phyloP scores from a whole-genome alignment of 2,113 vertebrate species.

The Paramormyrops kingsleyae region DNA sequence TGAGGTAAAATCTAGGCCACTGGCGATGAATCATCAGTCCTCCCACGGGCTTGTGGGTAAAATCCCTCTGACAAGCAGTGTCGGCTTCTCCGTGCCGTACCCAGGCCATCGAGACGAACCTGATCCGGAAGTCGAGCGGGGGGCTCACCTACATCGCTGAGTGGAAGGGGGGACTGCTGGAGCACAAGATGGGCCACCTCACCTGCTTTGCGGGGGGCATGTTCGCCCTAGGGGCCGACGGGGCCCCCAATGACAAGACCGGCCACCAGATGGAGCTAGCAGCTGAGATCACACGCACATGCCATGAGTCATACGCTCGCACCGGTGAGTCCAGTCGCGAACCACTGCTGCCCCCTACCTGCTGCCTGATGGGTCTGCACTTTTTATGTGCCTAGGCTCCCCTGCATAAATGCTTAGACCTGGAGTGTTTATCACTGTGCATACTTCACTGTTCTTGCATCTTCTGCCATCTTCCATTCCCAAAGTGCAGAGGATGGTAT shows the following conservation, averaged over 20 bases:
- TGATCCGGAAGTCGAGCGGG: slow-evolving; percentile 82
- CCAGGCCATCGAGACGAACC: slow-evolving; percentile 88
- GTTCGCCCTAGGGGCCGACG: slow-evolving; percentile 91
- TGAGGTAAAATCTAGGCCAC: not conserved
- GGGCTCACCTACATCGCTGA: slow-evolving; percentile 94
- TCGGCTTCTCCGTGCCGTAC: not conserved
- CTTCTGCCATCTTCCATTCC: not conserved
- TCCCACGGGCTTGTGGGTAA: not conserved
- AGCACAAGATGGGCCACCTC: slow-evolving; percentile 98
- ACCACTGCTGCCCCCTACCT: not conserved
- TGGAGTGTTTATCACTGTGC: not conserved
- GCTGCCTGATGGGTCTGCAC: not conserved
- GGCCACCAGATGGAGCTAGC: slow-evolving; percentile 89
- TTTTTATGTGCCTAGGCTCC: not conserved
- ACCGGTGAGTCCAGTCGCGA: slow-evolving; percentile 65
- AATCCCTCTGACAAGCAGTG: not conserved
- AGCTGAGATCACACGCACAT: slow-evolving; percentile 91
- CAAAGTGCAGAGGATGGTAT: not conserved
- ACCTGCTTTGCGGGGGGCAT: slow-evolving; percentile 97
- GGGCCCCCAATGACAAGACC: slow-evolving; percentile 73
- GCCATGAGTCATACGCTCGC: slow-evolving; percentile 89
- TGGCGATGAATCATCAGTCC: not conserved
- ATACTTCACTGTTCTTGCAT: not conserved
- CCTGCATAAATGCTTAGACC: not conserved
- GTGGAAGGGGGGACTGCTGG: slow-evolving; percentile 94